phyloP scores from a whole-genome alignment of 1,140 invertebrate species.

The Ericerus pela region DNA sequence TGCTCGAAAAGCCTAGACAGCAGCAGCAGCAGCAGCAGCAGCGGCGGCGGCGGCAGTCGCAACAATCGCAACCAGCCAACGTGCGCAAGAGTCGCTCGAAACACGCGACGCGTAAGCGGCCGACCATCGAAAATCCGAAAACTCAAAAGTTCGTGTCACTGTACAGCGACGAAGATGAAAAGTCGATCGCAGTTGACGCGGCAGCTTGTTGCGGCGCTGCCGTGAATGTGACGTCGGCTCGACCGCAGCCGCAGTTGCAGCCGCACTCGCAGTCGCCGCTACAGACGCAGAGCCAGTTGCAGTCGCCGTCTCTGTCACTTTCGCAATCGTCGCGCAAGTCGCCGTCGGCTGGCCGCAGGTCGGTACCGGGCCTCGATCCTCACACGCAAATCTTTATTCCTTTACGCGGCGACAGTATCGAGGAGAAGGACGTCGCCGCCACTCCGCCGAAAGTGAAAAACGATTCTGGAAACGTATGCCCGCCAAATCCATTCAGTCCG shows the following conservation, averaged over 20 bases:
- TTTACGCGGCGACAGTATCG: conserved; percentile 15
- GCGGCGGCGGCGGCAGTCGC: neutral
- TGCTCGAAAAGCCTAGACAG: conserved; percentile 1
- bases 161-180: conserved; percentile 17
- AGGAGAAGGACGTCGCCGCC: neutral
- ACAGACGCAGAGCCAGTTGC: no score
- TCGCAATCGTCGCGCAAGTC: no score
- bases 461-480: neutral
- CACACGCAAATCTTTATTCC: conserved; percentile 20
- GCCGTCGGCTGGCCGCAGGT: no score
- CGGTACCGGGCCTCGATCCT: conserved; percentile 3
- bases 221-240: conserved; percentile 10
- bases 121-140: conserved; percentile 16
- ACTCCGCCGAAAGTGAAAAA: neutral
- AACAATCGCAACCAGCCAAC: neutral
- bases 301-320: no score
- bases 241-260: neutral
- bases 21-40: conserved; percentile 3
- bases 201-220: neutral
- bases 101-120: conserved; percentile 1
- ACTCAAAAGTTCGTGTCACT: conserved; percentile 20
- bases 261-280: no score
- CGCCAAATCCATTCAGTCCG: conserved; percentile 14
- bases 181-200: conserved; percentile 13
- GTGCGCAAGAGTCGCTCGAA: neutral